Evolutionary conservation across 1,140 invertebrate species (phyloP).

Genomic region (Drosophila obscura): DNA sequence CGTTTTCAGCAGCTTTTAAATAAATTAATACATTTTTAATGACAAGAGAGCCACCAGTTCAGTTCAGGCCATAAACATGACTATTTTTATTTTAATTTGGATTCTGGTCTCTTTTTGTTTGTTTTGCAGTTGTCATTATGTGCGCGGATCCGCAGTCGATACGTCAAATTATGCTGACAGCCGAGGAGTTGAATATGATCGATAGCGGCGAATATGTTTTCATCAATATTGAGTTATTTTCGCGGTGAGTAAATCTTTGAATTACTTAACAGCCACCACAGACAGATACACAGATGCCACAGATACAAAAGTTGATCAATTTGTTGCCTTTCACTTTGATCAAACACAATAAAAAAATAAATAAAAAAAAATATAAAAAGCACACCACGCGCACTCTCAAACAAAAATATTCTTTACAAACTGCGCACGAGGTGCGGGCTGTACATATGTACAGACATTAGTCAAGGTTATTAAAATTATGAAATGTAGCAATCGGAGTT

Average conservation of each 20-base stretch:
- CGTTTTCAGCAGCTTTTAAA: constrained; percentile 33
- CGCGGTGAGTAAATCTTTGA: constrained; percentile 89
- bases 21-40: constrained; percentile 77
- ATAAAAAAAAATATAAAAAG: constrained; percentile 27
- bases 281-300: constrained; percentile 11
- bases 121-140: constrained; percentile 95
- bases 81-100: constrained; percentile 25
- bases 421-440: constrained; percentile 42
- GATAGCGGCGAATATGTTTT: constrained; percentile 98
- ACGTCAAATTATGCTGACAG: constrained; percentile 94
- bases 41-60: constrained; percentile 42
- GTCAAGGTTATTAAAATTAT: constrained; percentile 75
- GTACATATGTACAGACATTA: constrained; percentile 38
- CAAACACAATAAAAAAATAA: constrained; percentile 26
- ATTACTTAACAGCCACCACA: constrained; percentile 37
- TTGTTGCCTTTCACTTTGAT: constrained; percentile 73
- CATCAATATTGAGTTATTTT: constrained; percentile 98
- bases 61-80: constrained; percentile 6
- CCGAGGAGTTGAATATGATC: constrained; percentile 96
- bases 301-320: constrained; percentile 54
- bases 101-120: constrained; percentile 44
- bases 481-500: constrained; percentile 52
- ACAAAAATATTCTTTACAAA: constrained; percentile 71
- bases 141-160: constrained; percentile 95
- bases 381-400: constrained; percentile 61